These are phyloP conservation scores for Mythimna albipuncta DNA, from an alignment of 2,888 invertebrate genomes.

Conservation along the genomic window DNA sequence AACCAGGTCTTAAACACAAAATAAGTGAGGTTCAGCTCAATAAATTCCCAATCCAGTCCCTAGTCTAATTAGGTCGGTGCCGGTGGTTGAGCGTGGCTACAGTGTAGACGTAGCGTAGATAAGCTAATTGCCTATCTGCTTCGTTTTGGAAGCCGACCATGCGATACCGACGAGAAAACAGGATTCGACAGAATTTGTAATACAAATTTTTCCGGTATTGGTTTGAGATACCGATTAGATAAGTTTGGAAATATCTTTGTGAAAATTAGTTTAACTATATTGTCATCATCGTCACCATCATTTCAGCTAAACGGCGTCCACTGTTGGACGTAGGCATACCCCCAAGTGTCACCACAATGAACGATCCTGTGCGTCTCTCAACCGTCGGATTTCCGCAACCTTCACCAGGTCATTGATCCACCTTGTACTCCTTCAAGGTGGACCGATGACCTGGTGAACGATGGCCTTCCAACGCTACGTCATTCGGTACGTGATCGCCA, in stretches of 20 bases:
- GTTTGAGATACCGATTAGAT: not conserved
- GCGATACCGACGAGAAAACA: conserved; percentile 52
- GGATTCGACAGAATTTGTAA: conserved; percentile 7
- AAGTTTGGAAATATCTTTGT: not conserved
- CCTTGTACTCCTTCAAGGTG: too few species aligned
- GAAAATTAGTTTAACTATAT: not conserved
- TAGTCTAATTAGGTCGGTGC: conserved; percentile 73
- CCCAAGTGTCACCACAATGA: too few species aligned
- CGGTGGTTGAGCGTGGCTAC: conserved; percentile 61
- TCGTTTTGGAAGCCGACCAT: conserved; percentile 61
- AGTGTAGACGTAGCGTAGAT: conserved; percentile 68
- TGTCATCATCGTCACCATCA: too few species aligned
- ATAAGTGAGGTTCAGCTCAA: conserved; percentile 66
- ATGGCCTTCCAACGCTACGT: too few species aligned
- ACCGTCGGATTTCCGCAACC: too few species aligned
- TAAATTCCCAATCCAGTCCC: conserved; percentile 72
- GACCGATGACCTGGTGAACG: too few species aligned
- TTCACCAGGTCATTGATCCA: too few species aligned
- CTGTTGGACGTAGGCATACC: too few species aligned
- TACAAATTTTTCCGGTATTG: conserved; percentile 5
- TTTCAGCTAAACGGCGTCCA: too few species aligned
- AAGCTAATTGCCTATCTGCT: conserved; percentile 72
- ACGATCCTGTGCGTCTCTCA: too few species aligned
- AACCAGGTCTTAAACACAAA: conserved; percentile 52
- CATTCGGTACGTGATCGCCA: too few species aligned